Percentiles rank a stretch among this genome's conserved stretches.
These are phyloP conservation scores for Penaeus japonicus DNA, from an alignment of 1,140 invertebrate species.

Conservation along the genomic window DNA sequence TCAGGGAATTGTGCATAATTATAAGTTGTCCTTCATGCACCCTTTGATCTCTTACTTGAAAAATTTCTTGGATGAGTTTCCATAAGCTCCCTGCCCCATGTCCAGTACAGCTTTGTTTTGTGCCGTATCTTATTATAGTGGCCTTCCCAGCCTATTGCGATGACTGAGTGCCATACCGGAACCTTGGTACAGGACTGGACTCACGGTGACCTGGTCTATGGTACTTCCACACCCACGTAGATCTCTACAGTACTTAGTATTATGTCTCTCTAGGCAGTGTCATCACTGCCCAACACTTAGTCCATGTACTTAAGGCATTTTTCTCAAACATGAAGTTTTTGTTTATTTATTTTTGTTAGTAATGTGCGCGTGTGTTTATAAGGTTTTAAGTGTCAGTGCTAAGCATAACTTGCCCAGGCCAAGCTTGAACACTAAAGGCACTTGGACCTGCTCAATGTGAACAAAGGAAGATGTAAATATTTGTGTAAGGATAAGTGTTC, in stretches of 20 bases:
- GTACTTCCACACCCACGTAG: neutral
- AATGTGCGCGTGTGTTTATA: conserved; percentile 26
- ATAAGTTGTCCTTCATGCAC: conserved; percentile 41
- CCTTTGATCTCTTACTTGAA: neutral
- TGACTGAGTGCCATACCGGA: conserved; percentile 38
- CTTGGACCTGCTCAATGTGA: conserved; percentile 51
- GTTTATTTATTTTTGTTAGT: conserved; percentile 48
- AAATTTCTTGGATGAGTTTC: too few species aligned
- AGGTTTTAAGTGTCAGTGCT: conserved; percentile 40
- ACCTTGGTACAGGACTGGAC: conserved; percentile 24
- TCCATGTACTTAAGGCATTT: conserved; percentile 50
- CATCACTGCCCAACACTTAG: conserved; percentile 36
- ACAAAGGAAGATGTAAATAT: conserved; percentile 52
- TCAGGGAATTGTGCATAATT: conserved; percentile 54
- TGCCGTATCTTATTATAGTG: conserved; percentile 6
- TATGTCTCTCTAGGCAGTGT: conserved; percentile 39
- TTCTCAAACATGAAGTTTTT: conserved; percentile 16
- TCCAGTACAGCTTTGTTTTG: neutral
- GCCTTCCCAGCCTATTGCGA: conserved; percentile 23
- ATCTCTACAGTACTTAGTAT: conserved; percentile 45
- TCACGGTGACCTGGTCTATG: conserved; percentile 9
- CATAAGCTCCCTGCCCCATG: neutral
- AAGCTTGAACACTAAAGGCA: conserved; percentile 29
- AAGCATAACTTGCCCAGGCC: conserved; percentile 36
- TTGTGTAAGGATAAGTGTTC: conserved; percentile 42